Evolutionary conservation across 2,113 vertebrate species (phyloP), one percentile per base, ranked within the genome.

Genomic region (Poicephalus meyeri): DNA sequence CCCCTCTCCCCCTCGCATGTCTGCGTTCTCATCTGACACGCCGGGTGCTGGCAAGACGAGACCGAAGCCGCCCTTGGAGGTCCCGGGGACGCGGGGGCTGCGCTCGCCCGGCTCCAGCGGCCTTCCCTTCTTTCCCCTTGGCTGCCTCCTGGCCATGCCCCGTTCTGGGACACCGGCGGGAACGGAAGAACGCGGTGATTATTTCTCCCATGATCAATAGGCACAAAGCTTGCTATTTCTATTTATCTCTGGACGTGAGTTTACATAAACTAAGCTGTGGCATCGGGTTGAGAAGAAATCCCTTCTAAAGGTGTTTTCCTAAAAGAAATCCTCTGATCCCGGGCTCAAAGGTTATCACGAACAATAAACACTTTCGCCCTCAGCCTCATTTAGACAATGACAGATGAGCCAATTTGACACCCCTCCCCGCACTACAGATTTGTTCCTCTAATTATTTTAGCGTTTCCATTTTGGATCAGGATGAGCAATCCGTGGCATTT

Each of bases 331-430:
- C 70, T 56, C 69, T 76, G 60, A 86, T 80, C 81, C 44, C 47
- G 37, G 41, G 86, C 82, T 70, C 73, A 60, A 25, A 89, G 70
- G 86, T 94, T 96, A 84, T 55, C 55, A 6, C 5, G 49, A 60
- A 26, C 78, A 91, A 94, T 42, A 92, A 92, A 70, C 80, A 55
- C 73, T 86, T 86, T 91, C 92, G 66, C 78, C 65, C 53, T 42
- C 87, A 85, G 83, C 37, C 86, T 91, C 80, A 31, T 66, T 21
- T n/a, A 35, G 92, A 17, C 77, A 83, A 5, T 84, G 72, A 83
- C 80, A 66, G 86, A 93, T 20, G 50, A 68, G 47, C 71, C 24
- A 12, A 0, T 37, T 0, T 11, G 79, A 61, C 58, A 31, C 52
- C 66, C 33, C 37, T 83, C 42, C n/a, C 46, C 20, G 11, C 86